A percentile compares a stretch with the other conserved stretches of the same genome.
Evolutionary conservation across 2,113 vertebrate genomes (phyloP).

Genomic region (Gymnobelideus leadbeateri): DNA sequence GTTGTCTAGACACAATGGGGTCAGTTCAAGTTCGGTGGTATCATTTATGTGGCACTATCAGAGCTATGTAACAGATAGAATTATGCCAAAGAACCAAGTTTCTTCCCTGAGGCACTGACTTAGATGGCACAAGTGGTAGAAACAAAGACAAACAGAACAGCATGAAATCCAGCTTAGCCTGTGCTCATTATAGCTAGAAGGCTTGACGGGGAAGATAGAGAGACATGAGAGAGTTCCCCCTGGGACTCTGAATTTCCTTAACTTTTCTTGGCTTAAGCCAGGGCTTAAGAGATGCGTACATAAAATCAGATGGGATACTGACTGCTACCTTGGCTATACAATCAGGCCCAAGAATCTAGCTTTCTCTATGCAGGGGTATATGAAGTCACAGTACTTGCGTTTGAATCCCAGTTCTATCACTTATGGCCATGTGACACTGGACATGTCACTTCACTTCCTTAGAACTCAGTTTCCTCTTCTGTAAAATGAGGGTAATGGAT

Average conservation of each 20-base stretch:
- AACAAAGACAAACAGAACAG: background rate
- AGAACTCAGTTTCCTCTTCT: background rate
- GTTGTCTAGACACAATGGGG: slow-evolving; percentile 3
- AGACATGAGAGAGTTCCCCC: slow-evolving; percentile 25
- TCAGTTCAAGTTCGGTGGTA: background rate
- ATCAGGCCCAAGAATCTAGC: background rate
- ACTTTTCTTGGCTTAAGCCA: slow-evolving; percentile 39
- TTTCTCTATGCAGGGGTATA: background rate
- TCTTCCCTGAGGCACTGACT: background rate
- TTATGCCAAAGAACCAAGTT: background rate
- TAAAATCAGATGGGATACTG: background rate
- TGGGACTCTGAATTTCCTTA: slow-evolving; percentile 16
- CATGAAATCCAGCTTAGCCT: slow-evolving; percentile 29
- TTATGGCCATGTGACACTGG: background rate
- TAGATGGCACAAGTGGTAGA: background rate
- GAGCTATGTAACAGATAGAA: slow-evolving; percentile 11
- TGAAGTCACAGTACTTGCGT: background rate
- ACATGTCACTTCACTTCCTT: background rate
- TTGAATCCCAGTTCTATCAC: background rate
- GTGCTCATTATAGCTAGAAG: slow-evolving; percentile 39
- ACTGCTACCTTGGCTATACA: background rate
- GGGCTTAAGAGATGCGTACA: background rate
- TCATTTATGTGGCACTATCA: background rate
- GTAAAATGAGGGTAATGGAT: background rate
- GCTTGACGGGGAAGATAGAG: background rate